Evolutionary conservation across 1,140 invertebrate species (phyloP).

Genomic region (Dreissena rostriformis): DNA sequence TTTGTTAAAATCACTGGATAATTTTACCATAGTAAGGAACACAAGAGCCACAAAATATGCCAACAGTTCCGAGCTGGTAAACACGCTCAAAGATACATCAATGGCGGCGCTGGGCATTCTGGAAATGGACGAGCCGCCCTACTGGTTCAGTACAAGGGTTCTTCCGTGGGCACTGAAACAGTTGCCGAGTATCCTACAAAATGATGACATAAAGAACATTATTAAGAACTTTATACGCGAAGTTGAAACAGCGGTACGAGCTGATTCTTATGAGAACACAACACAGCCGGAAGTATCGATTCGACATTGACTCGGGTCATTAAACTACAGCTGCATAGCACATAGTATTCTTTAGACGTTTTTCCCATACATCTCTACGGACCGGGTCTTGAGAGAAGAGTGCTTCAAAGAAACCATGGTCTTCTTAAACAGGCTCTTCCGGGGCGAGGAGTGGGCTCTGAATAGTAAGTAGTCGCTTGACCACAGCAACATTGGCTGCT

Average conservation of each 20-base stretch:
- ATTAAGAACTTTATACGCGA: constrained; percentile 40
- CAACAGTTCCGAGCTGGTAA: not conserved
- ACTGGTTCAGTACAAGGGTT: not conserved
- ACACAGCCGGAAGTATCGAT: constrained; percentile 17
- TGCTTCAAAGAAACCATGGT: constrained; percentile 47
- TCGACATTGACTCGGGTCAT: not conserved
- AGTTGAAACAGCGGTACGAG: constrained; percentile 13
- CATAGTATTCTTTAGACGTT: not conserved
- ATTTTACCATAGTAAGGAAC: not conserved
- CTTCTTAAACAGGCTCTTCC: constrained; percentile 42
- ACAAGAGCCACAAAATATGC: not conserved
- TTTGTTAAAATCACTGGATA: not conserved
- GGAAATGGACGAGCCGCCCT: constrained; percentile 27
- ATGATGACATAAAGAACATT: constrained; percentile 16
- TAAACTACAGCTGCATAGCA: constrained; percentile 24
- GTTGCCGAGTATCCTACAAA: constrained; percentile 31
- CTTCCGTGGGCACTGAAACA: constrained; percentile 42
- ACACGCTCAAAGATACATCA: constrained; percentile 1
- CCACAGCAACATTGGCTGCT: too few species aligned
- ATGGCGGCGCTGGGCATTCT: constrained; percentile 23
- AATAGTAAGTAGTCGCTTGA: constrained; percentile 56
- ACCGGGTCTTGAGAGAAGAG: constrained; percentile 18
- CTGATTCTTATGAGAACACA: not conserved
- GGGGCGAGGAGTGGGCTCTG: constrained; percentile 42
- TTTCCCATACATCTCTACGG: constrained; percentile 41